Evolutionary conservation across 2,888 invertebrate species (phyloP).

Genomic region (Spilosoma lubricipeda): DNA sequence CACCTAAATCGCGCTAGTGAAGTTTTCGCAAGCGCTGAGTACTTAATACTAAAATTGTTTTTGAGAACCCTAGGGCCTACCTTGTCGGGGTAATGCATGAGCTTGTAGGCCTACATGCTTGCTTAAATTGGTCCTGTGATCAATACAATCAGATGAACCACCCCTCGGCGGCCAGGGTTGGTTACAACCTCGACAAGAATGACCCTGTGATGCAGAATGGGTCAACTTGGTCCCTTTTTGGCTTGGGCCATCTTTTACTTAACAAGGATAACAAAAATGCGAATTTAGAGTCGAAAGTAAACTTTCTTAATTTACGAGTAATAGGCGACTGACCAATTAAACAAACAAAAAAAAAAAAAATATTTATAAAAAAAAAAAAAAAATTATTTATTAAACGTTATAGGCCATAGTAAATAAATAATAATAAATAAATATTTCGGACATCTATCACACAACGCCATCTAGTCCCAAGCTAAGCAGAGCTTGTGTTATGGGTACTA

Average conservation of each 20-base stretch:
- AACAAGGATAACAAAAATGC: too few relatives aligned
- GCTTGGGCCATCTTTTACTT: not conserved
- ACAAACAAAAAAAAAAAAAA: too few relatives aligned
- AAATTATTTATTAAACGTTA: too few relatives aligned
- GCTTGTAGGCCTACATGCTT: not conserved
- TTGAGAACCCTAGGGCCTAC: not conserved
- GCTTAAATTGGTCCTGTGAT: not conserved
- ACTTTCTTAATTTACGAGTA: too few relatives aligned
- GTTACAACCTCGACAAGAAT: not conserved
- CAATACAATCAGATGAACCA: not conserved
- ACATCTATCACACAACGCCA: too few relatives aligned
- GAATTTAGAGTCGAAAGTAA: too few relatives aligned
- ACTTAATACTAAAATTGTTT: not conserved
- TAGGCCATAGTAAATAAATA: too few relatives aligned
- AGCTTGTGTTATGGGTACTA: too few relatives aligned
- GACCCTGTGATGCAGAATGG: not conserved
- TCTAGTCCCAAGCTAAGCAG: too few relatives aligned
- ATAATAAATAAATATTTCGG: too few relatives aligned
- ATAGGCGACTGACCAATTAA: too few relatives aligned
- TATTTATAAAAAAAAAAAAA: too few relatives aligned
- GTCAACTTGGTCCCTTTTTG: not conserved
- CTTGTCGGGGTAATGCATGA: conserved; percentile 14
- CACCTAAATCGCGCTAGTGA: conserved; percentile 5
- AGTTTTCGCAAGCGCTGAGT: not conserved
- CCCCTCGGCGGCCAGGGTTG: not conserved